These are phyloP conservation scores for Pachycephus smyrnensis DNA, from an alignment of 2,888 invertebrate genomes.

Conservation along the genomic window DNA sequence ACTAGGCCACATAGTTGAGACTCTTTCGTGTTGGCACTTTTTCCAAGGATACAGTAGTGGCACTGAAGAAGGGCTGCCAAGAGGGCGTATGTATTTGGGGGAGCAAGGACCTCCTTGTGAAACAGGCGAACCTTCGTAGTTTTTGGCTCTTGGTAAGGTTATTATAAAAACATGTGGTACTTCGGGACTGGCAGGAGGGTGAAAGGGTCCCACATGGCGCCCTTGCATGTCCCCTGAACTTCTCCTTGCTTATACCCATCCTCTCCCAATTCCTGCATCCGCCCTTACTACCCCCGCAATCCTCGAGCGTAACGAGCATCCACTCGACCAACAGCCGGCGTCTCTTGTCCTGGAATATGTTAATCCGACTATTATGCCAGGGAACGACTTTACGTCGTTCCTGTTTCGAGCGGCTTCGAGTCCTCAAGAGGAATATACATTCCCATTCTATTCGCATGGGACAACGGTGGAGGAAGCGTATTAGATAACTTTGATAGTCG, in stretches of 20 bases:
- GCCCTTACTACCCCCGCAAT: not conserved
- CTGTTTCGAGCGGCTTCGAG: not conserved
- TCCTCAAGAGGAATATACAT: not conserved
- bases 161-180: constrained; percentile 15
- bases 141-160: constrained; percentile 13
- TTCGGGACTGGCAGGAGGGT: not conserved
- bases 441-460: not conserved
- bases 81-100: not conserved
- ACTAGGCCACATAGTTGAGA: not conserved
- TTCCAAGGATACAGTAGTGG: not conserved
- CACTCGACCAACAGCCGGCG: constrained; percentile 1
- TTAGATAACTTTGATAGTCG: not conserved
- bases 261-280: not conserved
- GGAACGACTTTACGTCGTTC: not conserved
- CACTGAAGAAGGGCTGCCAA: not conserved
- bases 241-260: not conserved
- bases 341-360: not conserved
- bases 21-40: not conserved
- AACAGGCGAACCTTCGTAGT: constrained; percentile 1
- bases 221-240: constrained; percentile 1
- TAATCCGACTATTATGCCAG: not conserved
- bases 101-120: not conserved
- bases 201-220: constrained; percentile 17
- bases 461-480: not conserved
- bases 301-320: constrained; percentile 3